Base-by-base conservation (phyloP, 2,113 vertebrate species). In the Paralichthys olivaceus region DNA sequence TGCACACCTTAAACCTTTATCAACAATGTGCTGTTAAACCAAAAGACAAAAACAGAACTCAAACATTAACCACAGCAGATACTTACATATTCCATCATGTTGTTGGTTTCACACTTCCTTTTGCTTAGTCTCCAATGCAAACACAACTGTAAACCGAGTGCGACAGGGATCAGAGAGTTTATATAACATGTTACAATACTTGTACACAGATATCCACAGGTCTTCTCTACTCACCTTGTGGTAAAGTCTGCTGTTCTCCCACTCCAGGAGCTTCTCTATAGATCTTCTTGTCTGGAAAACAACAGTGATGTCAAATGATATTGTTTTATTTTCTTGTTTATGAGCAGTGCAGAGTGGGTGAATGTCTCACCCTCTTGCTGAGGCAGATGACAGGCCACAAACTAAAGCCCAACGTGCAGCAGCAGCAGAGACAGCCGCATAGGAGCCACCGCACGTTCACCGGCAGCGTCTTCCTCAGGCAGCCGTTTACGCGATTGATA, bases 61-160 rank as follows among this genome's bases (percentile, higher is more conserved):
- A 40, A 40, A 40, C 37, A 34, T 8, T 34, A 34, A 34, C 32
- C 32, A 40, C 11, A 9, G 37, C 37, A 20, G 19, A 49, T 20
- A 97, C 98, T 97, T 95, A 99, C 98, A 95, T 98, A 99, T 97
- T 99, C 97, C 97, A 98, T 99, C 98, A 99, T 99, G 96, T 99
- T 99, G 96, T 97, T 99, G 94, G 96, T 97, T 95, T 99, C 96
- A 95, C 98, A 99, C 97, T 99, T 99, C 95, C 98, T 96, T 96
- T 98, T 99, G 95, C 97, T 98, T 93, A 99, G 95, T 93, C 93
- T 96, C 98, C 98, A 99, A 93, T 99, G 97, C 96, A 99, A 96
- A 96, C 97, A 99, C 94, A 99, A 94, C 98, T 99, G 80, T 12
- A 84, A 84, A 79, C 5, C 69, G 20, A 84, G 12, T 13, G 4